Evolutionary conservation across 2,888 invertebrate species (phyloP), one percentile per base, ranked within the genome.

Genomic region (Seira musarum): DNA sequence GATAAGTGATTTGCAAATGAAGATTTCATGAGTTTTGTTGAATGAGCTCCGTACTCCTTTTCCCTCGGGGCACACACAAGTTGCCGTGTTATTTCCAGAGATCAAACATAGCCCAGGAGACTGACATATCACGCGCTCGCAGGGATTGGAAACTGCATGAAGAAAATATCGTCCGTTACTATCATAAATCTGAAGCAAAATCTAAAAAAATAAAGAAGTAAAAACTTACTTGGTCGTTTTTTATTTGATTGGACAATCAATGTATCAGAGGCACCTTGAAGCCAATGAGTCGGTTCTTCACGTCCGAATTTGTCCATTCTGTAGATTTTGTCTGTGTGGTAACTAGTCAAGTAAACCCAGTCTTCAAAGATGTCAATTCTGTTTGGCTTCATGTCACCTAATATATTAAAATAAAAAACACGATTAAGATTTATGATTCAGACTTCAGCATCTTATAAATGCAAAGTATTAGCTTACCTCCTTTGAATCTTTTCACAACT

Each of bases 331-430:
- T 93, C 92, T 68, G 91, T 90, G 53, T 90, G 91, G 87, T 92
- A 92, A 1, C 93, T 91, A 53, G 93, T 92, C 24, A 94, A 90
- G 87, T 92, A 94, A 13, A 94, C 88, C 80, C 89, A 90, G 87
- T 94, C 93, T 88, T 94, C 94, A 88, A 94, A 94, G 0, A 94
- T 91, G 87, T 94, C 94, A 40, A 95, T 89, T 88, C 92, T 92
- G 88, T 91, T 92, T 0, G 94, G 94, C 87, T 92, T 92, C 84
- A 92, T 92, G 83, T 90, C 91, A 88, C 87, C 87, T 89, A 88
- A 66, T 84, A 84, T 80, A 82, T 72, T 83, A 77, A 83, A 82
- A 25, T 73, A 74, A 70, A 17, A 75, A 70, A 25, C 17, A 13
- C 10, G 35, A 53, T 22, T 30, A 66, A n/a, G n/a, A 22, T 35